Evolutionary conservation across 2,113 vertebrate species (phyloP).

Genomic region (Dipodomys ordii): DNA sequence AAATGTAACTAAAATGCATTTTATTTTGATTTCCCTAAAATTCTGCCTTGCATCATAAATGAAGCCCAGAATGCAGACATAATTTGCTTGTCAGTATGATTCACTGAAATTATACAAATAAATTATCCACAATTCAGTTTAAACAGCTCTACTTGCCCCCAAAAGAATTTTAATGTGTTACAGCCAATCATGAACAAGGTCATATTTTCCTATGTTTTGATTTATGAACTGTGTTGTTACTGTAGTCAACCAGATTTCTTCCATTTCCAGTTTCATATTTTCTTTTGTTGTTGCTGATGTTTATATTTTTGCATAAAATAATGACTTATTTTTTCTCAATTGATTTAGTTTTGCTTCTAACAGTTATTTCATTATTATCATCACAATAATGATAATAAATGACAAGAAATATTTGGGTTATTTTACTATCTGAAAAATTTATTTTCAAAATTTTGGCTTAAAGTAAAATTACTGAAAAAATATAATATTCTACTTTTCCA

Average conservation of each 20-base stretch:
- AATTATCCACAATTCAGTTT: not conserved
- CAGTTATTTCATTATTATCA: not conserved
- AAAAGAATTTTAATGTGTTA: not conserved
- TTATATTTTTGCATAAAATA: not conserved
- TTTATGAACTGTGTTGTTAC: not conserved
- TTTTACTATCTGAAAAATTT: not conserved
- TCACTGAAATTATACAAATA: not conserved
- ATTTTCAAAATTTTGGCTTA: not conserved
- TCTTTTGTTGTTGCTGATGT: not conserved
- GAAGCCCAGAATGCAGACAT: not conserved
- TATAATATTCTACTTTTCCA: not conserved
- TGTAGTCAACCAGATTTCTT: fast-evolving
- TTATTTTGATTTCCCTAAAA: not conserved
- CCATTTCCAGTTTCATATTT: not conserved
- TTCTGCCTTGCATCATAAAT: not conserved
- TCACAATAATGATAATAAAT: no score
- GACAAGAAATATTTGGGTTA: no score
- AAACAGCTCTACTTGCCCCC: not conserved
- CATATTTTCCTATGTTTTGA: not conserved
- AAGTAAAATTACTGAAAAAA: not conserved
- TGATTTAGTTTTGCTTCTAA: not conserved
- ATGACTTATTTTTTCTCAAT: no score
- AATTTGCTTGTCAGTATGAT: not conserved
- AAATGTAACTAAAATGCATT: not conserved
- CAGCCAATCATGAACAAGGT: not conserved